Conservation (phyloP, 2,888 invertebrate genomes). For the Drosophila pseudotakahashii region DNA sequence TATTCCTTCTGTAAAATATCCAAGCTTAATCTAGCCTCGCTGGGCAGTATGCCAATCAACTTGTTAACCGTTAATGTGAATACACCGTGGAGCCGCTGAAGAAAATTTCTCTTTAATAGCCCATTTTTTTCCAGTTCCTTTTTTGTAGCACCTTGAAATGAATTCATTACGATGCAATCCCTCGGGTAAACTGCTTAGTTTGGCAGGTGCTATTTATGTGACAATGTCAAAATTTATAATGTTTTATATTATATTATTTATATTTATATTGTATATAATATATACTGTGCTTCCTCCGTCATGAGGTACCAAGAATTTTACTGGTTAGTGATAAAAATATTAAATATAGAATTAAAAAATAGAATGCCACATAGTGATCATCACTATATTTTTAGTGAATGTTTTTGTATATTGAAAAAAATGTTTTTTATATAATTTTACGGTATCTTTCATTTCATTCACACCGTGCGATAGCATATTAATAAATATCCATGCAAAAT, state of each 20-base stretch:
- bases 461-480: not conserved
- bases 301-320: not conserved
- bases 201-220: not conserved
- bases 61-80: slow-evolving; percentile 23
- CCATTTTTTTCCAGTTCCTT: slow-evolving; percentile 65
- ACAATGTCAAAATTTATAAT: not conserved
- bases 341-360: not conserved
- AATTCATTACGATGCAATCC: slow-evolving; percentile 77
- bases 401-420: not conserved
- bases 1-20: slow-evolving; percentile 78
- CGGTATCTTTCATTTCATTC: not conserved
- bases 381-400: not conserved
- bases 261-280: too few relatives aligned
- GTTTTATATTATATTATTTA: not conserved
- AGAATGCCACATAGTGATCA: not conserved
- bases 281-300: not conserved
- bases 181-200: slow-evolving; percentile 14
- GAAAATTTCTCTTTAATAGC: slow-evolving; percentile 65
- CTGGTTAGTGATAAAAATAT: not conserved
- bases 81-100: slow-evolving; percentile 48
- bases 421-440: not conserved
- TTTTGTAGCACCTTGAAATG: slow-evolving; percentile 66
- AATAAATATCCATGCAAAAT: not conserved
- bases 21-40: slow-evolving; percentile 44
- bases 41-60: slow-evolving; percentile 14